A percentile compares a stretch with the other conserved stretches of the same genome.
These are phyloP conservation scores for Garra rufa DNA, from an alignment of 2,113 vertebrate species.

Conservation along the genomic window DNA sequence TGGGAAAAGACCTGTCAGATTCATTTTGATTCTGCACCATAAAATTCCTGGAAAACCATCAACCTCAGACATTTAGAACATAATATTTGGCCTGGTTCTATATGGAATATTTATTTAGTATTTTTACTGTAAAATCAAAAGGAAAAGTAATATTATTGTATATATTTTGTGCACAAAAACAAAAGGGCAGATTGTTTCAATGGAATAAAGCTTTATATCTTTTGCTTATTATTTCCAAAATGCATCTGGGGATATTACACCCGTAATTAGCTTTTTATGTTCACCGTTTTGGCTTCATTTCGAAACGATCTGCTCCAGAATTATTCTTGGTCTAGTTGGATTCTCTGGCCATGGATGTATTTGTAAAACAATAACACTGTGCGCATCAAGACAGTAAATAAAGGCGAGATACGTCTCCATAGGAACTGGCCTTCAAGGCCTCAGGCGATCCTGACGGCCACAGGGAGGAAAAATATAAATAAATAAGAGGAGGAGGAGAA, in stretches of 20 bases:
- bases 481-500: constrained; percentile 1
- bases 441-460: background rate
- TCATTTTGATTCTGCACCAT: constrained; percentile 18
- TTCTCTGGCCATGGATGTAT: background rate
- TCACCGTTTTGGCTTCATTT: background rate
- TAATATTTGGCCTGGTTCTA: background rate
- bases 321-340: background rate
- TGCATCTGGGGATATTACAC: background rate
- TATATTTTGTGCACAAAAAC: no score
- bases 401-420: background rate
- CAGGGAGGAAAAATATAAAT: constrained; percentile 7
- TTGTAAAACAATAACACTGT: background rate
- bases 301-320: background rate
- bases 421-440: background rate
- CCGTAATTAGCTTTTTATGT: background rate
- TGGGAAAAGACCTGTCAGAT: constrained; percentile 12
- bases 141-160: no score
- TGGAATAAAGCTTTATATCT: no score
- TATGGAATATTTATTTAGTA: background rate
- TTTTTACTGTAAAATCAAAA: background rate
- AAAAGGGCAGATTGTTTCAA: no score
- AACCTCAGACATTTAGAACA: background rate
- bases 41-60: background rate
- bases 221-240: background rate
- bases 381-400: background rate